Evolutionary conservation across 2,797 vertebrate species (phyloP).

Genomic region (Crax fasciolata): DNA sequence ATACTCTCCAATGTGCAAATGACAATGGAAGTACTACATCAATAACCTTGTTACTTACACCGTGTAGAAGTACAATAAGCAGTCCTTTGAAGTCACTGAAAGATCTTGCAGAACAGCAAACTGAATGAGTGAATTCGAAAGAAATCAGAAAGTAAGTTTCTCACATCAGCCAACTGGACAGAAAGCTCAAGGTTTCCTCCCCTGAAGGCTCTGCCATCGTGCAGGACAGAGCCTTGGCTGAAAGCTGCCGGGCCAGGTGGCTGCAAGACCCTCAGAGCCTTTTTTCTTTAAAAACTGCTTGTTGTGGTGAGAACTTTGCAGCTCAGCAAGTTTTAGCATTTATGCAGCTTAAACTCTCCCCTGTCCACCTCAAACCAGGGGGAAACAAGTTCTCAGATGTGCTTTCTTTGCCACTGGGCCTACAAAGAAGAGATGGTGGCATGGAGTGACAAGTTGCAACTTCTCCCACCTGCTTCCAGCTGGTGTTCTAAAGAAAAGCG

Average conservation of each 20-base stretch:
- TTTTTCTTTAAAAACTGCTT: background rate
- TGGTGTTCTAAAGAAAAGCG: background rate
- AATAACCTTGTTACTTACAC: rapidly evolving
- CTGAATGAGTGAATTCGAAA: background rate
- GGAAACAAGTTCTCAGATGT: background rate
- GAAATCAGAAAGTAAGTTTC: background rate
- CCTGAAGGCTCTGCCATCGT: background rate
- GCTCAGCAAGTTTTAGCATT: background rate
- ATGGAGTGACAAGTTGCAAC: background rate
- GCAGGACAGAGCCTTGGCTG: background rate
- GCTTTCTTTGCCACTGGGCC: background rate
- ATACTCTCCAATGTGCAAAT: background rate
- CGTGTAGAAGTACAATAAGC: background rate
- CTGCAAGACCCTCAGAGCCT: background rate
- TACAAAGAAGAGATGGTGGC: background rate
- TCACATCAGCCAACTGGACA: too few relatives aligned
- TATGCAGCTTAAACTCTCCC: background rate
- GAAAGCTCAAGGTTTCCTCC: background rate
- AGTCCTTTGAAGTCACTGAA: background rate
- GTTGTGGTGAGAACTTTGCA: background rate
- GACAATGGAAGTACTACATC: background rate
- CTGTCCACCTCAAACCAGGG: background rate
- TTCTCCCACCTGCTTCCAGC: background rate
- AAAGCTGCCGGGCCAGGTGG: background rate
- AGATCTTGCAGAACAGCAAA: background rate